Evolutionary conservation across 2,797 vertebrate genomes (phyloP), one percentile per base, ranked within the genome.

Genomic region (Betta splendens): DNA sequence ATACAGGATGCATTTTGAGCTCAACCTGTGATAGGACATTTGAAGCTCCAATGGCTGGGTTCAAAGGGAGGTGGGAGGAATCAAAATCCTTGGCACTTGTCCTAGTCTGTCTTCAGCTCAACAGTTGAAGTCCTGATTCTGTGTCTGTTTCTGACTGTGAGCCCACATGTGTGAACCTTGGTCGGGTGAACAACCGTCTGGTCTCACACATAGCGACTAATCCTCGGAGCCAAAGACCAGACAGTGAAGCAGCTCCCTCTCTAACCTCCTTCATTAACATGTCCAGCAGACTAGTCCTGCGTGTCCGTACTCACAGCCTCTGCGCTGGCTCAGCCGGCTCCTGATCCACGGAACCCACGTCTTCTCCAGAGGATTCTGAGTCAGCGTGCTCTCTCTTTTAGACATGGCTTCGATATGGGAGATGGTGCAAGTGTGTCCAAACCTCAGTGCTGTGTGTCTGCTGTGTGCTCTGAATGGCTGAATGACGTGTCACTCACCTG

Each of bases 281-380:
- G 43, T 47, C 32, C 25, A 2, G 20, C 20, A 2, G 2, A 28
- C 45, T 23, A 3, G 31, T 28, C 28, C 39, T 28, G 22, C 25
- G 22, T 40, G 20, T 56, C 38, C 37, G 10, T 79, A 94, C 94
- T 96, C 88, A 95, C 94, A 95, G 71, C 94, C 93, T 85, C 94
- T 85, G 56, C 93, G 88, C 28, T 73, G 85, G 72, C 83, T 92
- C 72, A 93, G 80, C 43, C 87, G 46, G 53, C 83, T 88, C 43
- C 87, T 83, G 85, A 92, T 80, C 71, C 92, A 90, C 5, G 94
- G 93, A 17, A 93, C 93, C 95, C 95, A 94, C 18, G 90, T 93
- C 81, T 95, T 95, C 88, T 94, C 92, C 62, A 93, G 86, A 36
- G 92, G 92, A 17, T 90, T 94, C 64, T 94, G 93, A 7, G 90